These are phyloP conservation scores for Melanostoma mellinum DNA, from an alignment of 2,888 invertebrate species.

Conservation along the genomic window DNA sequence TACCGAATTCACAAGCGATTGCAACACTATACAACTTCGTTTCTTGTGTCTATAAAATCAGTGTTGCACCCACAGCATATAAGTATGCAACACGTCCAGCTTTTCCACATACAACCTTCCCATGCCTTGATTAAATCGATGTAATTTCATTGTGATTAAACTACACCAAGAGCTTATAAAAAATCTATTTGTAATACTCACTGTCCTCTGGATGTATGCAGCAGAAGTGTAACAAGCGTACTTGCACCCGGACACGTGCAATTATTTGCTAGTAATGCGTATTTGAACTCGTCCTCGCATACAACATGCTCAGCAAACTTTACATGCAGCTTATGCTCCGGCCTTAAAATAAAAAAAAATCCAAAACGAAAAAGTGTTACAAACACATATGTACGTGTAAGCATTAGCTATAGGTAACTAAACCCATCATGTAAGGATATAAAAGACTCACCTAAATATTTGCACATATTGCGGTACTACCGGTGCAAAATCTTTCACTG, in stretches of 20 bases:
- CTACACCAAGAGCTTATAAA: constrained; percentile 22
- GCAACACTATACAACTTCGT: too few relatives aligned
- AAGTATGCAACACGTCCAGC: too few relatives aligned
- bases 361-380: neutral
- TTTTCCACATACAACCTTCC: too few relatives aligned
- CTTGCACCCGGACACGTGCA: constrained; percentile 99
- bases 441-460: constrained; percentile 87
- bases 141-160: too few relatives aligned
- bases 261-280: constrained; percentile 98
- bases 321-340: constrained; percentile 98
- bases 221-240: constrained; percentile 95
- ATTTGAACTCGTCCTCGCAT: constrained; percentile 99
- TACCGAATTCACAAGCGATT: too few relatives aligned
- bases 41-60: too few relatives aligned
- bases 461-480: constrained; percentile 98
- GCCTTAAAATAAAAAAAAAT: constrained; percentile 83
- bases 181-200: constrained; percentile 84
- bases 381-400: neutral
- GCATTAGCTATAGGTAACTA: neutral
- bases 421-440: neutral
- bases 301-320: constrained; percentile 99
- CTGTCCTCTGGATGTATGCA: constrained; percentile 99
- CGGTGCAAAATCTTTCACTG: constrained; percentile 98
- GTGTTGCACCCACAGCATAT: too few relatives aligned
- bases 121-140: too few relatives aligned